Conservation (phyloP, 2,888 invertebrate species). For the Phragmatobia fuliginosa region DNA sequence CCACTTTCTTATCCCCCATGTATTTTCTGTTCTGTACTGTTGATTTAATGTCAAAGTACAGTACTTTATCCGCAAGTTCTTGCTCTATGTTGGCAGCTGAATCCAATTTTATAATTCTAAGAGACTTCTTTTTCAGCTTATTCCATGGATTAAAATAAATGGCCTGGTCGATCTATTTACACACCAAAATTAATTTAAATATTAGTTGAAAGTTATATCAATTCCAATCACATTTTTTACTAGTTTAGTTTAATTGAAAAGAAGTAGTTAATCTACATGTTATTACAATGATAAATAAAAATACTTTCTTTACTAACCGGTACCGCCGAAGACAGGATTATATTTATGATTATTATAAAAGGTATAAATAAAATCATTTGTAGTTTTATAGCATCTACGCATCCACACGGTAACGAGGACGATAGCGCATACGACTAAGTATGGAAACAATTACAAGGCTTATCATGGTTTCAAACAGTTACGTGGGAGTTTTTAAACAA, state of each 20-base stretch:
- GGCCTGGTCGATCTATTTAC: conserved; percentile 48
- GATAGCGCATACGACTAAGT: not conserved
- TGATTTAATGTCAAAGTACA: conserved; percentile 46
- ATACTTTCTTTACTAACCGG: conserved; percentile 6
- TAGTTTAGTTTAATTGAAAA: not conserved
- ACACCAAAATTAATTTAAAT: not conserved
- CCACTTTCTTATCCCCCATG: conserved; percentile 7
- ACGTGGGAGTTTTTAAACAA: conserved; percentile 49
- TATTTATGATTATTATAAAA: conserved; percentile 4
- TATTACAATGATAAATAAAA: not conserved
- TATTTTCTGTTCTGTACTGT: conserved; percentile 24
- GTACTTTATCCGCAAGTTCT: conserved; percentile 33
- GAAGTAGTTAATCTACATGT: not conserved
- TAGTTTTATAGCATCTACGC: not conserved
- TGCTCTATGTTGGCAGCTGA: conserved; percentile 54
- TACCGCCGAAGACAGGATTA: not conserved
- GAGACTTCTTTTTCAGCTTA: conserved; percentile 39
- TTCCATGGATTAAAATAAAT: conserved; percentile 69
- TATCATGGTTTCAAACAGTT: conserved; percentile 43
- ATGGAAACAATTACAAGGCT: conserved; percentile 28
- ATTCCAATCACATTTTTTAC: not conserved
- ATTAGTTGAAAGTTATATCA: not conserved
- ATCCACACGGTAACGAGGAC: not conserved
- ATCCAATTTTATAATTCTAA: conserved; percentile 64
- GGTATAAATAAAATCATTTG: conserved; percentile 8